Conservation (phyloP, 2,113 vertebrate genomes). For the Psettodes erumei region DNA sequence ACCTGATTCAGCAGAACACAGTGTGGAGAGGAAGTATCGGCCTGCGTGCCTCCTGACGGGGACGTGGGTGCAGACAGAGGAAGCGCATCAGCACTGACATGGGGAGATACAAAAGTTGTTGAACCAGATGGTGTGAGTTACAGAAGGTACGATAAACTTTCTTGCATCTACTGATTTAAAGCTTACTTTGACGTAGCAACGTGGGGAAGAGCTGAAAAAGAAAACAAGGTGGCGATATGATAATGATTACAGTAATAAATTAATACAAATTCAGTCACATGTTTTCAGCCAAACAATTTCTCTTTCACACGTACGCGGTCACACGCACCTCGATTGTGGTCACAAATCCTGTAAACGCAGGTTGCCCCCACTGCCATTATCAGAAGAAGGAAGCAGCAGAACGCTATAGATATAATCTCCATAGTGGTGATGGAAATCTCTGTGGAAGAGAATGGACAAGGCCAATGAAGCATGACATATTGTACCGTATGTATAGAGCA, state of each 20-base stretch:
- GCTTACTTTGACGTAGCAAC: conserved; percentile 53
- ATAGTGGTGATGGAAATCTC: conserved; percentile 19
- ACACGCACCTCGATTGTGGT: conserved; percentile 49
- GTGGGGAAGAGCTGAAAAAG: conserved; percentile 38
- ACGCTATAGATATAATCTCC: conserved; percentile 65
- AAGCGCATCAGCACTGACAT: conserved; percentile 23
- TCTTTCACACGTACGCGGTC: neutral
- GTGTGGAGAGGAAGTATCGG: neutral
- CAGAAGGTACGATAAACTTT: neutral
- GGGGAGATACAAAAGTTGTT: neutral
- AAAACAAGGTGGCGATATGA: neutral
- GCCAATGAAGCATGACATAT: neutral
- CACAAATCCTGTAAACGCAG: conserved; percentile 52
- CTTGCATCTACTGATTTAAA: neutral
- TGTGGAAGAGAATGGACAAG: conserved; percentile 39
- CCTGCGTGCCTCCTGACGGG: conserved; percentile 1
- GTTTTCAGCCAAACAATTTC: neutral
- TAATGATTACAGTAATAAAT: neutral
- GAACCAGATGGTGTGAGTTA: neutral
- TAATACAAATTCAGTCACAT: neutral
- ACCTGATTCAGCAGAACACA: conserved; percentile 49
- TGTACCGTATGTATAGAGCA: fast-evolving
- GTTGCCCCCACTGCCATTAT: conserved; percentile 36
- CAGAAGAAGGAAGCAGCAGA: conserved; percentile 77
- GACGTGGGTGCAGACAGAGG: conserved; percentile 21